Base-by-base conservation (phyloP, 2,797 vertebrate species). In the Brachymystax lenok region DNA sequence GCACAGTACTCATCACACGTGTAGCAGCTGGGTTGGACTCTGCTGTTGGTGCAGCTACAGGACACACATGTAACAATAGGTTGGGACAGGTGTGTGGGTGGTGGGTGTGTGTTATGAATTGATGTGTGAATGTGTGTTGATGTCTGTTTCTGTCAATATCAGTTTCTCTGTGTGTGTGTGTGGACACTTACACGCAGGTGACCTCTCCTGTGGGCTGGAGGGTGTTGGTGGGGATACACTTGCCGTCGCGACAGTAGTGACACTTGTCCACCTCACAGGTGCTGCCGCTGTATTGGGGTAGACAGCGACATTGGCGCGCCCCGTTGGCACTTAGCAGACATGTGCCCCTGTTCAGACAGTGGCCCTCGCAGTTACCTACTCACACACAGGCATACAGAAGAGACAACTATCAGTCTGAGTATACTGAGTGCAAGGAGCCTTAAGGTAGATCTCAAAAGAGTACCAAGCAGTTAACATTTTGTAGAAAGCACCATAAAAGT, bases 1-100 rank as follows among this genome's bases (percentile, higher is more conserved):
- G 93, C 92, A 84, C 98, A 99, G 92, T 96, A 98, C 77, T 94
- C 94, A 1, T 93, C 90, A 5, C 98, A 99, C 0, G 96, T 96
- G 88, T 97, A 95, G 86, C 97, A 99, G 93, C 95, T 98, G 68
- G 96, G 91, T 0, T 95, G 96, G 70, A 94, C 88, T 64, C 89
- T 90, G 66, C 96, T 97, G 0, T 95, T 94, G 0, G 93, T 89
- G 88, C 97, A 99, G 79, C 97, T 99, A 75, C 0, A 2, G 73
- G 8, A 74, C 69, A 71, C 54, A 40, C 70, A 50, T 19, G 70
- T 21, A 14, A 75, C 10, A 27, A 14, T 3, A 67, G 69, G 50
- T n/a, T 4, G 64, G 56, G 66, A 56, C 24, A 33, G n/a, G 19
- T 63, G 30, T 1, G 3, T 17, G 7, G 40, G 0, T 19, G 0